phyloP scores from a whole-genome alignment of 2,113 vertebrate genomes.

The Xerus inauris region DNA sequence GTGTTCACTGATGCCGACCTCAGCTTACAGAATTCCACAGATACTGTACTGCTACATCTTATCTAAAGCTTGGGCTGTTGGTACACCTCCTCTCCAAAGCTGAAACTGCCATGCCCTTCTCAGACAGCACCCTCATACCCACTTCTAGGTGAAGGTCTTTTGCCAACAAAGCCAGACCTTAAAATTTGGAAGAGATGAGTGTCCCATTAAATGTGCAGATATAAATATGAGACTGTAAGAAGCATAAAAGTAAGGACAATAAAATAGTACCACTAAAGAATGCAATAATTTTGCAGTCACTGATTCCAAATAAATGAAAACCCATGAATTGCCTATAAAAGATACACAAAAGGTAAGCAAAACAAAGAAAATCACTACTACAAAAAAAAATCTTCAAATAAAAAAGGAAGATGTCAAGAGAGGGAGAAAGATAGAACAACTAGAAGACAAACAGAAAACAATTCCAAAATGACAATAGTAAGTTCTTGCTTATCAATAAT shows the following conservation, averaged over 20 bases:
- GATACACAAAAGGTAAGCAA: not conserved
- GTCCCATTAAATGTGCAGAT: not conserved
- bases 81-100: not conserved
- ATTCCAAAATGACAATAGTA: not conserved
- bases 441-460: not conserved
- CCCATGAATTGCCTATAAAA: not conserved
- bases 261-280: not conserved
- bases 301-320: not conserved
- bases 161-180: not conserved
- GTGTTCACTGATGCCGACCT: not conserved
- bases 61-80: not conserved
- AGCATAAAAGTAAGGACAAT: not conserved
- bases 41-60: not conserved
- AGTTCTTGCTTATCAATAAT: not conserved
- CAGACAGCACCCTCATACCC: not conserved
- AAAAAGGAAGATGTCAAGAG: not conserved
- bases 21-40: not conserved
- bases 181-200: not conserved
- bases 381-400: not conserved
- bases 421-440: not conserved
- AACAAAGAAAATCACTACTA: not conserved
- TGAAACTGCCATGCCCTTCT: not conserved
- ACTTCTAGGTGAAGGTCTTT: not conserved
- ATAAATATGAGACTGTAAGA: not conserved
- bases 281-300: not conserved